Evolutionary conservation across 2,888 invertebrate genomes (phyloP).

Genomic region (Buathra laborator): DNA sequence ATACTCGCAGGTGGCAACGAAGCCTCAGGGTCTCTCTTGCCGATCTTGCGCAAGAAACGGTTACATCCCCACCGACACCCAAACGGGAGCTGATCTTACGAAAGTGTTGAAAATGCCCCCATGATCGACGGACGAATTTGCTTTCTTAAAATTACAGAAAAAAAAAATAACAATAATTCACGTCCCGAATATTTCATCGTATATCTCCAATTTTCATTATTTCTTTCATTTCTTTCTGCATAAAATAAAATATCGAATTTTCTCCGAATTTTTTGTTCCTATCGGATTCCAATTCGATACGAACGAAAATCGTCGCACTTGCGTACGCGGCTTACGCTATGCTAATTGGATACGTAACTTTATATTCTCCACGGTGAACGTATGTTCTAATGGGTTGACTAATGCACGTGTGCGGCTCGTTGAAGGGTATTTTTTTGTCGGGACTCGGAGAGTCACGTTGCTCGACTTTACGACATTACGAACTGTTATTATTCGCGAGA

Average conservation of each 20-base stretch:
- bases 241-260: too few relatives aligned
- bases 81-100: constrained; percentile 6
- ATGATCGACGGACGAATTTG: background rate
- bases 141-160: background rate
- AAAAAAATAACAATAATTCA: background rate
- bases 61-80: constrained; percentile 15
- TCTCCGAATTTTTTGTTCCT: too few relatives aligned
- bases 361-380: constrained; percentile 21
- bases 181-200: background rate
- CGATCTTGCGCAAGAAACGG: constrained; percentile 27
- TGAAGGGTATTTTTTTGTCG: background rate
- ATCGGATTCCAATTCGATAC: too few relatives aligned
- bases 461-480: too few relatives aligned
- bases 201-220: background rate
- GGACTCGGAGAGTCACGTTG: too few relatives aligned
- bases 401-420: background rate
- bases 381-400: background rate
- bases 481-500: background rate
- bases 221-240: too few relatives aligned
- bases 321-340: constrained; percentile 24
- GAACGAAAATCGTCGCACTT: background rate
- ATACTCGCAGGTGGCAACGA: background rate
- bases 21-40: constrained; percentile 13
- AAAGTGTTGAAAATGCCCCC: constrained; percentile 2
- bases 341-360: constrained; percentile 57